These are phyloP conservation scores for Rhizoglyphus robini DNA, from an alignment of 1,140 invertebrate species.

Conservation along the genomic window DNA sequence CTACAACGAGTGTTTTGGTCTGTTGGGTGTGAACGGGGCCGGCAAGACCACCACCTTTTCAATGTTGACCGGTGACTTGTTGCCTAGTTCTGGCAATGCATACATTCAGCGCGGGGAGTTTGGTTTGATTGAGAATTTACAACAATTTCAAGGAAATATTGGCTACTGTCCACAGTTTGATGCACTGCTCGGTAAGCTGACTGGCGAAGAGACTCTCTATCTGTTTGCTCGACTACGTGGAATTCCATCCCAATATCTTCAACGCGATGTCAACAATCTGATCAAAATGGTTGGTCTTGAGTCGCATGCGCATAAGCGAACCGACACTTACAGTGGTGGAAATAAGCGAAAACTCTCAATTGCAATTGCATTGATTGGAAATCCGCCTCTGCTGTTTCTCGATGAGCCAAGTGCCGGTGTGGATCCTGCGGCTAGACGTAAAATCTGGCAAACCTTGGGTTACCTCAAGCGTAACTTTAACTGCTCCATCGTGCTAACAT, in stretches of 20 bases:
- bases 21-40: slow-evolving; percentile 35
- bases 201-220: slow-evolving; percentile 33
- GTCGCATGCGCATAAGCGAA: slow-evolving; percentile 27
- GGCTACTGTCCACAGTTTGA: slow-evolving; percentile 42
- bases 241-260: slow-evolving; percentile 30
- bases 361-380: slow-evolving; percentile 37
- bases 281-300: slow-evolving; percentile 26
- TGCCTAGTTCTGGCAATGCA: slow-evolving; percentile 31
- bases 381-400: slow-evolving; percentile 31
- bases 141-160: slow-evolving; percentile 27
- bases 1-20: slow-evolving; percentile 32
- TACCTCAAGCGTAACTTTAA: slow-evolving; percentile 21
- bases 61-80: slow-evolving; percentile 33
- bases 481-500: slow-evolving; percentile 39
- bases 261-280: slow-evolving; percentile 27
- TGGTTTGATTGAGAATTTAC: background rate
- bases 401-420: slow-evolving; percentile 37
- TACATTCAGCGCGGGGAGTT: slow-evolving; percentile 23
- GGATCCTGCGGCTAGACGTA: slow-evolving; percentile 36
- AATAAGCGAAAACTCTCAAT: slow-evolving; percentile 44
- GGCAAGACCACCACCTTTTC: slow-evolving; percentile 34
- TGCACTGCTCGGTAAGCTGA: slow-evolving; percentile 36
- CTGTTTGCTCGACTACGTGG: slow-evolving; percentile 39
- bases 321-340: slow-evolving; percentile 36
- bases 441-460: slow-evolving; percentile 31